Evolutionary conservation across 2,888 invertebrate genomes (phyloP).

Genomic region (Drosophila bunnanda): DNA sequence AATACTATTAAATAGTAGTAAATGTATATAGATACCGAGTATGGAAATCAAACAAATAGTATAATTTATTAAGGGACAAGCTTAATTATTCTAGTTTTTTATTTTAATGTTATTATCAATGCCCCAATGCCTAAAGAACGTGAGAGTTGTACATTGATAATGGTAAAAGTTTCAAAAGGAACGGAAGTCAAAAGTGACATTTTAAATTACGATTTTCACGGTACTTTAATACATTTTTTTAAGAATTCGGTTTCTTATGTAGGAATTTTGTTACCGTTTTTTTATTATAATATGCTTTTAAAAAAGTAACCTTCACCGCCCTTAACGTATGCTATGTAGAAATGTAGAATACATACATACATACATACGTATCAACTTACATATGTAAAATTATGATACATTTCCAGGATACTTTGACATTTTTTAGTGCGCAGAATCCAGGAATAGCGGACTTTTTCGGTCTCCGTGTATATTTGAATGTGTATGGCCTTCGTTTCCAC

Average conservation of each 20-base stretch:
- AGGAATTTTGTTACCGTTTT: not conserved
- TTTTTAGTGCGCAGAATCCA: slow-evolving; percentile 4
- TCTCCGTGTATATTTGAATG: not conserved
- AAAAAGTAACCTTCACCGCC: not conserved
- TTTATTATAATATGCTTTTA: not conserved
- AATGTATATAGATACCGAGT: no score
- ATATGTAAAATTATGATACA: not conserved
- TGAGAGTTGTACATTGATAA: no score
- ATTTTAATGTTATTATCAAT: no score
- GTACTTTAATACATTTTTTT: no score
- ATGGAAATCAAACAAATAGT: no score
- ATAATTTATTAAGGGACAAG: no score
- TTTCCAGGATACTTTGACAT: slow-evolving; percentile 6
- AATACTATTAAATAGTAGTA: no score
- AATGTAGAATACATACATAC: not conserved
- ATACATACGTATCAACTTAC: not conserved
- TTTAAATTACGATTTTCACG: no score
- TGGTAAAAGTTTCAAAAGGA: no score
- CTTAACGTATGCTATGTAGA: not conserved
- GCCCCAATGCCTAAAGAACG: no score
- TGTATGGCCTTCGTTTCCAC: slow-evolving; percentile 6
- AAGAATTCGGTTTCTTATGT: not conserved
- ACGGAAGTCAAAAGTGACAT: no score
- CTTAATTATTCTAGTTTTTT: no score
- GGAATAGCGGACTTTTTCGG: not conserved